These are phyloP conservation scores for Trachurus trachurus DNA, from an alignment of 2,797 vertebrate species.

Conservation along the genomic window DNA sequence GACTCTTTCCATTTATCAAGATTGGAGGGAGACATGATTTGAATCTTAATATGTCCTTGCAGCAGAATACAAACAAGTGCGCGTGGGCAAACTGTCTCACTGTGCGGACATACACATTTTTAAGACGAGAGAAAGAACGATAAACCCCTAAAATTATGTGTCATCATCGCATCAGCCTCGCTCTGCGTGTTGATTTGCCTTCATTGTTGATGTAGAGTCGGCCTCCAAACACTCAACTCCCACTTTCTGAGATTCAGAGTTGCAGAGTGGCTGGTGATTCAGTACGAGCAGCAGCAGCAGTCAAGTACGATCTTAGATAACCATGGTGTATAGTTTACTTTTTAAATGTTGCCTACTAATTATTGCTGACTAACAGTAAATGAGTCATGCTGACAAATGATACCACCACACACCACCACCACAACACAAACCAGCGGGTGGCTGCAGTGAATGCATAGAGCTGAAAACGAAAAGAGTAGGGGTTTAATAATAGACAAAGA, in stretches of 20 bases:
- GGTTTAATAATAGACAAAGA: not conserved
- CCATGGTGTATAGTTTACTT: not conserved
- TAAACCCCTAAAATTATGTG: slow-evolving; percentile 37
- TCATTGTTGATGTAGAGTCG: slow-evolving; percentile 25
- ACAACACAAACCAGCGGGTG: not conserved
- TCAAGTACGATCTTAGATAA: slow-evolving; percentile 32
- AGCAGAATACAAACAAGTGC: slow-evolving; percentile 59
- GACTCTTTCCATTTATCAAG: slow-evolving; percentile 82
- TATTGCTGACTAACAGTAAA: slow-evolving; percentile 19
- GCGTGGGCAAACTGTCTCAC: slow-evolving; percentile 17
- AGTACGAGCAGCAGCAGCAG: slow-evolving; percentile 18
- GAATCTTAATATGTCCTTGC: slow-evolving; percentile 78
- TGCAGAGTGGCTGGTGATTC: slow-evolving; percentile 36
- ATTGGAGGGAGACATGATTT: slow-evolving; percentile 75
- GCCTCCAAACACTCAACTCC: slow-evolving; percentile 32
- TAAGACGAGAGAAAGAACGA: slow-evolving; percentile 50
- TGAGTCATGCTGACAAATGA: slow-evolving; percentile 2
- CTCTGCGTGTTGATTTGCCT: slow-evolving; percentile 25
- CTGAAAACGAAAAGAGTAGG: not conserved
- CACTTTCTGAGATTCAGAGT: slow-evolving; percentile 31
- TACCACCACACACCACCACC: too few species aligned
- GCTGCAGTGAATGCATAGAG: not conserved
- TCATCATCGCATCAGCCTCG: slow-evolving; percentile 27
- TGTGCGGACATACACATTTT: slow-evolving; percentile 30
- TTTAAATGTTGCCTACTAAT: slow-evolving; percentile 9